Conservation (phyloP, 2,797 vertebrate genomes). For the Petrocephalus schoutedeni region DNA sequence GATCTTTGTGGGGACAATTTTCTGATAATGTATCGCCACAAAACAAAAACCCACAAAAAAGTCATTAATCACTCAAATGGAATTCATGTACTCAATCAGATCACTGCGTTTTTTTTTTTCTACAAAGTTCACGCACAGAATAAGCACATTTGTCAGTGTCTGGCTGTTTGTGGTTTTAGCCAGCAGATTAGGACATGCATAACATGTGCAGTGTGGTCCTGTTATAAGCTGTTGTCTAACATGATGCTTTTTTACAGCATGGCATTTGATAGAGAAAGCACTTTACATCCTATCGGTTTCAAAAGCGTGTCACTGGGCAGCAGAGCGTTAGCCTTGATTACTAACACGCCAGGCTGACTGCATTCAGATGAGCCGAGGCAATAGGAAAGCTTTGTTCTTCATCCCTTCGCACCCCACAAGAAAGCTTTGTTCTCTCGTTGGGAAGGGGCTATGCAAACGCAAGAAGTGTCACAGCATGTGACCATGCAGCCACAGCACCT, state of each 20-base stretch:
- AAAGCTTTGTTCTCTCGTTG: slow-evolving; percentile 11
- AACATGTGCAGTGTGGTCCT: background rate
- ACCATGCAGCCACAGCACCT: slow-evolving; percentile 30
- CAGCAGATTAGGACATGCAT: background rate
- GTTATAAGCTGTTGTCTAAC: background rate
- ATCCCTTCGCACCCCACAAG: background rate
- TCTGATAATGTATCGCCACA: background rate
- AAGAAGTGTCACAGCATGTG: background rate
- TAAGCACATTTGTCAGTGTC: background rate
- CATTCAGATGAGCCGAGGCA: slow-evolving; percentile 2
- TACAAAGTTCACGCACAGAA: background rate
- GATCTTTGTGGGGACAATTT: background rate
- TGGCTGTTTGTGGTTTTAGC: background rate
- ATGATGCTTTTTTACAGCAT: background rate
- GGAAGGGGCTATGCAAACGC: background rate
- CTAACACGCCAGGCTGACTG: background rate
- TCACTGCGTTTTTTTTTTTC: background rate
- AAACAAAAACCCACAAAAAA: background rate
- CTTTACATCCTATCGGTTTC: background rate
- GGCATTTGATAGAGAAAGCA: background rate
- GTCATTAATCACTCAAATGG: background rate
- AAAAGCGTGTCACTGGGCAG: background rate
- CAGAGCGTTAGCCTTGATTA: background rate
- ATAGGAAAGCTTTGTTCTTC: slow-evolving; percentile 4
- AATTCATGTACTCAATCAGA: background rate